phyloP scores from a whole-genome alignment of 2,797 vertebrate species.

The Vespertilio murinus region DNA sequence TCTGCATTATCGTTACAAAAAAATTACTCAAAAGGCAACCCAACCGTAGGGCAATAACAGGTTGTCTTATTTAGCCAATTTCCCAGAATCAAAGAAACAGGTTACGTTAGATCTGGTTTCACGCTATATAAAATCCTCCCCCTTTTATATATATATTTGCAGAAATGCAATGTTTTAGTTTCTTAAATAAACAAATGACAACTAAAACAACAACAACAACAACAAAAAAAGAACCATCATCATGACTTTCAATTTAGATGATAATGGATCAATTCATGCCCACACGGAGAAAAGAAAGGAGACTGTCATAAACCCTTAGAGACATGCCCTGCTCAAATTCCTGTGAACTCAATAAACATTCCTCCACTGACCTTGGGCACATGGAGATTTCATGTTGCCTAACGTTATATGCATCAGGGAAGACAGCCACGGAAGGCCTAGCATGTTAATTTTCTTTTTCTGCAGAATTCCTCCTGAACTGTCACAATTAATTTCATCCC shows the following conservation, averaged over 20 bases:
- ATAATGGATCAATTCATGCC: constrained; percentile 30
- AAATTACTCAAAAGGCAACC: constrained; percentile 35
- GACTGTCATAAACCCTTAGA: not conserved
- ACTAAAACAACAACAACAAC: too few species aligned
- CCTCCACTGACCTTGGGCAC: not conserved
- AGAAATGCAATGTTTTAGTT: constrained; percentile 1
- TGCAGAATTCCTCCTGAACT: constrained; percentile 38
- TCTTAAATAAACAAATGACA: constrained; percentile 54
- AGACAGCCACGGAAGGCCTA: constrained; percentile 41
- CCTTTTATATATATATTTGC: not conserved
- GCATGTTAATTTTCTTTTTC: constrained; percentile 43
- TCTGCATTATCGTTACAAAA: not conserved
- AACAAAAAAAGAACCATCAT: constrained; percentile 16
- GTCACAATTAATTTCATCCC: constrained; percentile 65
- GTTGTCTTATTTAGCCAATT: not conserved
- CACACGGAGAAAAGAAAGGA: constrained; percentile 25
- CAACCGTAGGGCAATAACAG: not conserved
- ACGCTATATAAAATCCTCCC: not conserved
- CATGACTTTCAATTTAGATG: constrained; percentile 35
- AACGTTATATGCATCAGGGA: not conserved
- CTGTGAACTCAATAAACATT: constrained; percentile 28
- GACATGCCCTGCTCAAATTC: not conserved
- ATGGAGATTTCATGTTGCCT: constrained; percentile 36
- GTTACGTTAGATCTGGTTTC: not conserved
- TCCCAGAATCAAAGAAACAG: constrained; percentile 25